Evolutionary conservation across 2,888 invertebrate genomes (phyloP), one percentile per base, ranked within the genome.

Genomic region (Myathropa florea): DNA sequence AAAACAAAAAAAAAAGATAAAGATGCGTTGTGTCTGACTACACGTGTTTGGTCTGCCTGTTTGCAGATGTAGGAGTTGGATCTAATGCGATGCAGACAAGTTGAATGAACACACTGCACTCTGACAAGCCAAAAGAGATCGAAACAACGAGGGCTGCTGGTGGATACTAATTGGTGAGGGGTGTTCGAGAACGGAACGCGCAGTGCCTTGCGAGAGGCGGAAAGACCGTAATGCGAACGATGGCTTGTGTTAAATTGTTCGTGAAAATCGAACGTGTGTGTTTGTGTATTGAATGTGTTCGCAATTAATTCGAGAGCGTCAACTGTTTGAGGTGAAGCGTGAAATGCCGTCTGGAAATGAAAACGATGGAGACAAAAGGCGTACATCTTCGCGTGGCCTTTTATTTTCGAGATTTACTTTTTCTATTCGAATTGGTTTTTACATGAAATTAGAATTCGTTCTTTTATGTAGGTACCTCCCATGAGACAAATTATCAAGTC

Each of bases 81-180:
- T 3, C 23, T 64, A 18, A 1, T 10, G 24, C 12, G 53, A 53
- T 7, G 21, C 23, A 23, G 68, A 64, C 30, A 36, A 39, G 71
- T 39, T 78, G 64, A 78, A 57, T 57, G 57, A 65, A 71, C 71
- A 79, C 55, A 46, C 7, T 18, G 59, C 18, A 30, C 18, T 57
- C 23, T 24, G 53, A 14, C 33, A 10, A 7, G 46, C 18, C 18
- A 46, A 46, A 18, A 18, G 18, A 9, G 18, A 46, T 46, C 46
- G 46, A 18, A 18, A 39, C 46, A n/a, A n/a, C n/a, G 39, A 0
- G 0, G 14, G 36, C 14, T 26, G 39, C 9, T n/a, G 57, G 6
- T 14, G 36, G n/a, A 46, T n/a, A 18, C 70, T 70, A 77, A 77
- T 77, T 76, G 65, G n/a, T 46, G 46, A 46, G 1, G 39, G 39